These are phyloP conservation scores for Stenoptilia bipunctidactyla DNA, from an alignment of 2,888 invertebrate genomes.

Conservation along the genomic window DNA sequence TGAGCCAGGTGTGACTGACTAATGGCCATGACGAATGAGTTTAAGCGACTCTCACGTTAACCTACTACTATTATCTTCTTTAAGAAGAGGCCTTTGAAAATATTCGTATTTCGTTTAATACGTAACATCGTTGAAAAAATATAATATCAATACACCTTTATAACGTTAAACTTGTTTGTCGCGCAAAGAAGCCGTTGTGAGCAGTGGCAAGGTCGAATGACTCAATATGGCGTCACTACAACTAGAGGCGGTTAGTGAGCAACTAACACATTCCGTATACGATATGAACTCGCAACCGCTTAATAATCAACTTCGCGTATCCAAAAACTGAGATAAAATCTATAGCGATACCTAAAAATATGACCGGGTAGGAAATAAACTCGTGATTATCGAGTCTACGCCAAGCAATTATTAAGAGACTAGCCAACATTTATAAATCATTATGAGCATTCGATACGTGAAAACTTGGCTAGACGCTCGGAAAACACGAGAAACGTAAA, in stretches of 20 bases:
- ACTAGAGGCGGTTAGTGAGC: conserved; percentile 16
- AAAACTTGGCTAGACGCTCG: background rate
- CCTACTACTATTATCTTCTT: too few species aligned
- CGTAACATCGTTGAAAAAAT: too few species aligned
- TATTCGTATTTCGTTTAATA: too few species aligned
- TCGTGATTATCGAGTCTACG: background rate
- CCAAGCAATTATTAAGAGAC: background rate
- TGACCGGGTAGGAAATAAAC: background rate
- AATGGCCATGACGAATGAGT: too few species aligned
- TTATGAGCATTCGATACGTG: background rate
- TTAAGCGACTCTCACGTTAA: too few species aligned
- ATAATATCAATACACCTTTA: too few species aligned
- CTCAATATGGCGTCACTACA: conserved; percentile 32
- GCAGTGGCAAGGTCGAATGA: conserved; percentile 37
- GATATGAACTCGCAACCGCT: conserved; percentile 16
- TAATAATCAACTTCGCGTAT: too few species aligned
- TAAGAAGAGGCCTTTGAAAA: too few species aligned
- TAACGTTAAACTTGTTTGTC: conserved; percentile 7
- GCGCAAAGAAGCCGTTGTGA: conserved; percentile 29
- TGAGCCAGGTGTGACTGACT: too few species aligned
- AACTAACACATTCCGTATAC: conserved; percentile 28
- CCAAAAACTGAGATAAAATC: too few species aligned
- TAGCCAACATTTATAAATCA: background rate
- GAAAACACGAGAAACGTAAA: background rate
- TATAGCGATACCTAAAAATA: too few species aligned